Percentiles rank a stretch among this genome's conserved stretches.
Evolutionary conservation across 1,140 invertebrate species (phyloP).

Genomic region (Prorops nasuta): DNA sequence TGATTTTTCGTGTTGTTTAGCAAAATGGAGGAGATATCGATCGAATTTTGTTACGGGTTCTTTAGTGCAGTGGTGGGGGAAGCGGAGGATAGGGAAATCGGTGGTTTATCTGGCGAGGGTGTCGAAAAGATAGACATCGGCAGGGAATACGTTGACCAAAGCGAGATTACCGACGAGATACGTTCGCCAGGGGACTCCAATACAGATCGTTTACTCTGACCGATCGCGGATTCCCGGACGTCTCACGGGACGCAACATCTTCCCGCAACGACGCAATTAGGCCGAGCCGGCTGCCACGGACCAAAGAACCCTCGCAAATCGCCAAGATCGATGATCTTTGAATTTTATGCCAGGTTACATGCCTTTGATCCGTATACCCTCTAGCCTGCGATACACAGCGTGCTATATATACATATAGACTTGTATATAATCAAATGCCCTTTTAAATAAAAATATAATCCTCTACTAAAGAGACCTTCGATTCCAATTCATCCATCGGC

Average conservation of each 20-base stretch:
- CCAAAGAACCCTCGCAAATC: too few species aligned
- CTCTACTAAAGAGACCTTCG: too few species aligned
- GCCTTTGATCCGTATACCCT: too few species aligned
- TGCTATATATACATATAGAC: too few species aligned
- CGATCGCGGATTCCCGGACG: conserved; percentile 20
- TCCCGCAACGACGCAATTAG: conserved; percentile 25
- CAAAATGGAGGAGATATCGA: too few species aligned
- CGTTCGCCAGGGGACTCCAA: conserved; percentile 19
- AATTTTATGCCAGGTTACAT: too few species aligned
- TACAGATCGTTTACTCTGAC: conserved; percentile 29
- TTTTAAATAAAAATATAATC: too few species aligned
- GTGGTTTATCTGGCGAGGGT: conserved; percentile 14
- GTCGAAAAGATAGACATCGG: conserved; percentile 33
- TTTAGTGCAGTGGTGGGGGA: background rate
- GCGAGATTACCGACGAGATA: conserved; percentile 25
- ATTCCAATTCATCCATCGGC: too few species aligned
- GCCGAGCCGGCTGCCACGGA: conserved; percentile 10
- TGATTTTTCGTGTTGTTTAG: too few species aligned
- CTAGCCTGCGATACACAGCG: too few species aligned
- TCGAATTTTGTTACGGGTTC: background rate
- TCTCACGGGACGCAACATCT: background rate
- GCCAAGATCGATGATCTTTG: too few species aligned
- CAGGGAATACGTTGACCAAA: conserved; percentile 26
- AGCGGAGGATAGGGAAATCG: conserved; percentile 27
- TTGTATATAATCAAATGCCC: too few species aligned